Percentiles rank a stretch among this genome's conserved stretches.
Evolutionary conservation across 2,113 vertebrate genomes (phyloP).

Genomic region (Seriola rivoliana): DNA sequence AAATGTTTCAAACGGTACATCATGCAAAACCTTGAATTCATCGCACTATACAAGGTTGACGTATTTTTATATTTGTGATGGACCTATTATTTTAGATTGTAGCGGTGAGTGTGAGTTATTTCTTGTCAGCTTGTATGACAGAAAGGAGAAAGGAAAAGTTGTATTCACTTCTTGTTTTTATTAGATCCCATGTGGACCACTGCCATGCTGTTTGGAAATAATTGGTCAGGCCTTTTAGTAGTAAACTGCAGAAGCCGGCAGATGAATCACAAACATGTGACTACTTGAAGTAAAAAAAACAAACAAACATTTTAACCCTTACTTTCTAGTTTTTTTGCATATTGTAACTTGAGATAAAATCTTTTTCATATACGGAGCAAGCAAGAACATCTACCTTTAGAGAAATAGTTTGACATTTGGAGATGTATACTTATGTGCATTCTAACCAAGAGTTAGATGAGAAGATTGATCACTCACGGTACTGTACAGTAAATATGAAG

Average conservation of each 20-base stretch:
- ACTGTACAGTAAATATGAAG: neutral
- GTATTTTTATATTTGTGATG: neutral
- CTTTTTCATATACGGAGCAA: neutral
- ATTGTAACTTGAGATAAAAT: neutral
- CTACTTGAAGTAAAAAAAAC: slow-evolving; percentile 41
- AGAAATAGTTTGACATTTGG: no score
- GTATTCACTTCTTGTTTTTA: slow-evolving; percentile 33
- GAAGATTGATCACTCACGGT: neutral
- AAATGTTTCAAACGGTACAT: neutral
- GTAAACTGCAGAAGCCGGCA: slow-evolving; percentile 51
- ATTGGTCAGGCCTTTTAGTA: slow-evolving; percentile 52
- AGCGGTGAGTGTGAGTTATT: neutral
- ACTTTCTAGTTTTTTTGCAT: neutral
- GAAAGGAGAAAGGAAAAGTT: slow-evolving; percentile 53
- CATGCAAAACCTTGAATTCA: neutral
- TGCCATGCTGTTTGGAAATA: slow-evolving; percentile 56
- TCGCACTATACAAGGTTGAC: no score
- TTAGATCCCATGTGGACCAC: slow-evolving; percentile 2
- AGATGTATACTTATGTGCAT: neutral
- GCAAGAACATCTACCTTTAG: neutral
- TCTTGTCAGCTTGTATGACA: neutral
- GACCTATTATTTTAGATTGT: neutral
- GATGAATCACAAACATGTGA: slow-evolving; percentile 67
- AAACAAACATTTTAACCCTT: slow-evolving; percentile 40
- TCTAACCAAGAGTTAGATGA: neutral